A percentile compares a stretch with the other conserved stretches of the same genome.
phyloP scores from a whole-genome alignment of 1,140 invertebrate species.

The Fopius arisanus region DNA sequence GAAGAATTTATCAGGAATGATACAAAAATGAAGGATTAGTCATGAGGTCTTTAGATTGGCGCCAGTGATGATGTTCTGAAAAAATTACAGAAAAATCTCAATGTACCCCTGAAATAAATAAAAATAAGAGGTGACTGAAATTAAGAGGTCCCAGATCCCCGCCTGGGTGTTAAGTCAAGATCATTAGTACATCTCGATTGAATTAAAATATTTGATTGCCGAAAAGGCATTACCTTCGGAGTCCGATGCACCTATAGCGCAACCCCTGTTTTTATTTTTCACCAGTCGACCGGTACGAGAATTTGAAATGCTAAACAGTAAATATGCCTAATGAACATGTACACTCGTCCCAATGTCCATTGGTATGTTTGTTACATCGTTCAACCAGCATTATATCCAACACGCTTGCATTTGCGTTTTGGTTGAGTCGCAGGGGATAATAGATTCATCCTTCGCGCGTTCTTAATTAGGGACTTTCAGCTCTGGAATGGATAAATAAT shows the following conservation, averaged over 20 bases:
- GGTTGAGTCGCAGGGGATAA: slow-evolving; percentile 43
- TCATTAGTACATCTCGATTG: slow-evolving; percentile 6
- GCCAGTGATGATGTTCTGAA: no score
- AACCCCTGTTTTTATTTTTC: background rate
- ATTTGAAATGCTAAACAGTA: slow-evolving; percentile 65
- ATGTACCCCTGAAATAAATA: no score
- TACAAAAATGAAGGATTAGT: no score
- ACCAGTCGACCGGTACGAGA: slow-evolving; percentile 25
- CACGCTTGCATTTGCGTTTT: slow-evolving; percentile 10
- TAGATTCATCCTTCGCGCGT: slow-evolving; percentile 64
- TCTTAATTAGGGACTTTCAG: slow-evolving; percentile 54
- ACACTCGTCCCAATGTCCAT: slow-evolving; percentile 50
- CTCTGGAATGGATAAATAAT: background rate
- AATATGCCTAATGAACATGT: slow-evolving; percentile 65
- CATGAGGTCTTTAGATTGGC: no score
- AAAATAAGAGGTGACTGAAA: background rate
- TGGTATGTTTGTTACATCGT: slow-evolving; percentile 54
- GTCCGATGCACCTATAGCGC: background rate
- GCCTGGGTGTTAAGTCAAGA: background rate
- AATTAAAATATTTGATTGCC: slow-evolving; percentile 65
- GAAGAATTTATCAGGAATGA: no score
- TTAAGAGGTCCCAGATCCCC: background rate
- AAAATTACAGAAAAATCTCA: no score
- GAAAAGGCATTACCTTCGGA: slow-evolving; percentile 35
- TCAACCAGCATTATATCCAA: slow-evolving; percentile 10